Evolutionary conservation across 2,113 vertebrate genomes (phyloP).

Genomic region (Addax nasomaculatus): DNA sequence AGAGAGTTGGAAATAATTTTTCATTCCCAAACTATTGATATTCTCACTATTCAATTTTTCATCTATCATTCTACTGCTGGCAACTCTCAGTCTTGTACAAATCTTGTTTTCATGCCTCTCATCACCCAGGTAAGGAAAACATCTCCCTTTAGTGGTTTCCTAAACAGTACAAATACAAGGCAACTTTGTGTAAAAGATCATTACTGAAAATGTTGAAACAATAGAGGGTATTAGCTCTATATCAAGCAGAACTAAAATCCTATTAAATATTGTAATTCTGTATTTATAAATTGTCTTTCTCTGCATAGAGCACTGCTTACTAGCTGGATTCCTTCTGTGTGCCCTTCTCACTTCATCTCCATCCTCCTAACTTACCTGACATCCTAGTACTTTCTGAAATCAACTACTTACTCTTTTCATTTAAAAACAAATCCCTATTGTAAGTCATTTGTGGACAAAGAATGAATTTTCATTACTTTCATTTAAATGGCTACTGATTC

Average conservation of each 20-base stretch:
- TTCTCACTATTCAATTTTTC: not conserved
- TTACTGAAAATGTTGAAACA: not conserved
- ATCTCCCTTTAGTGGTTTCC: not conserved
- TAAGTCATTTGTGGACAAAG: not conserved
- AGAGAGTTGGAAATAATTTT: not conserved
- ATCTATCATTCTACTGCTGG: not conserved
- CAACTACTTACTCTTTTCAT: not conserved
- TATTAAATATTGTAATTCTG: not conserved
- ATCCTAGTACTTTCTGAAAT: not conserved
- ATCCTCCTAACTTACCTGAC: not conserved
- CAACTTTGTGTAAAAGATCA: not conserved
- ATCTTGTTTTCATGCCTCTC: not conserved
- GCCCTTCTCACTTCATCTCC: not conserved
- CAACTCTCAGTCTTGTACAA: not conserved
- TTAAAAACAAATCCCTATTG: not conserved
- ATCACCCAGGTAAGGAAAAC: not conserved
- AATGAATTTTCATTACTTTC: not conserved
- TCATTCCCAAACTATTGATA: not conserved
- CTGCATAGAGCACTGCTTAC: not conserved
- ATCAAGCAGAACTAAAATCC: not conserved
- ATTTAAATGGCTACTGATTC: not conserved
- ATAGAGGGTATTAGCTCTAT: not conserved
- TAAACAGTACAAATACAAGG: not conserved
- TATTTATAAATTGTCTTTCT: not conserved
- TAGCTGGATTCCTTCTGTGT: not conserved